Percentiles rank a stretch among this genome's conserved stretches.
phyloP scores from a whole-genome alignment of 37 sponge, comb jelly and placozoan species.

The Agelas oroides region DNA sequence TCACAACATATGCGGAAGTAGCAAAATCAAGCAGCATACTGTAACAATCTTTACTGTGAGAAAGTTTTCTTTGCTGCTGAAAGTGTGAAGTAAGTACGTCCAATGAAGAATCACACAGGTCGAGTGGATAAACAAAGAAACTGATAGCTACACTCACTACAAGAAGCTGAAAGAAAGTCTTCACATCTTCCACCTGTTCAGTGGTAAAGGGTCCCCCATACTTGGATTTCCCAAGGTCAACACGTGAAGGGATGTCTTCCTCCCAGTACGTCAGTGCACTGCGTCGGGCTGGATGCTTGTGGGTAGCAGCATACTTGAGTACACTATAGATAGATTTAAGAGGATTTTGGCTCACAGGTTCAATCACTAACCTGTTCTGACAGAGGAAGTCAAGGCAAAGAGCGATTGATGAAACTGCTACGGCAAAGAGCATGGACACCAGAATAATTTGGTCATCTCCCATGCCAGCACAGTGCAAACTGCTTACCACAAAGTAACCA shows the following conservation, averaged over 20 bases:
- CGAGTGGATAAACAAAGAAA: background rate
- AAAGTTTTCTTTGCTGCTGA: no score
- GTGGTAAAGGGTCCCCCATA: conserved; percentile 11
- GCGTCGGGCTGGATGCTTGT: background rate
- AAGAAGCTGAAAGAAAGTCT: conserved; percentile 15
- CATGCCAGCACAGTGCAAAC: no score
- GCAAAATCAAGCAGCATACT: no score
- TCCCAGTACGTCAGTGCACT: conserved; percentile 14
- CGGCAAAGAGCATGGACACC: no score
- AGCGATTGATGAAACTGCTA: background rate
- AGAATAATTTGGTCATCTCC: no score
- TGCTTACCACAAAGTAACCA: no score
- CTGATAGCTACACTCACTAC: background rate
- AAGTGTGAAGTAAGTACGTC: no score
- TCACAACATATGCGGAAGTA: no score
- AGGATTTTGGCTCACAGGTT: conserved; percentile 2
- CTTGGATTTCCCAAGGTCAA: background rate
- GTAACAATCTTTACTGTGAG: no score
- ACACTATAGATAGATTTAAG: conserved; percentile 1
- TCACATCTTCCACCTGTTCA: conserved; percentile 31
- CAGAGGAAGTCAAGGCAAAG: background rate
- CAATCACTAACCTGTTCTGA: background rate
- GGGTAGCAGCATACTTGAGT: background rate
- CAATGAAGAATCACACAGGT: no score
- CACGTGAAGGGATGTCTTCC: background rate